Conservation (phyloP, 2,113 vertebrate species). For the Oncorhynchus keta region DNA sequence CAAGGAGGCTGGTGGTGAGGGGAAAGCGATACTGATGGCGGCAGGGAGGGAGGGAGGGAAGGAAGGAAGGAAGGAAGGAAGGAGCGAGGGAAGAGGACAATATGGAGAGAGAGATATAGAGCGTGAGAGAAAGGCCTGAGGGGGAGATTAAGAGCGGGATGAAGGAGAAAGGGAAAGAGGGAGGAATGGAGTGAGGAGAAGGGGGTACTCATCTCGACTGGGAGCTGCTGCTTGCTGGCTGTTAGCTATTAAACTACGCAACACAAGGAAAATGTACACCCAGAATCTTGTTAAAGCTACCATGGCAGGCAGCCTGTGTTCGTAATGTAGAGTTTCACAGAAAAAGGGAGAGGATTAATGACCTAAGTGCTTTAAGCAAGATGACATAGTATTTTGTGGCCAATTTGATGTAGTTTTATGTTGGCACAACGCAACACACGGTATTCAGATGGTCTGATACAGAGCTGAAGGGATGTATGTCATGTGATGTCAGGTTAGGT, state of each 20-base stretch:
- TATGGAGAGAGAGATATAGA: neutral
- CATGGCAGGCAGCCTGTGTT: slow-evolving; percentile 6
- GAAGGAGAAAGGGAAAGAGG: neutral
- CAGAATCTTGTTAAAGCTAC: slow-evolving; percentile 42
- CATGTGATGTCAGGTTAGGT: neutral
- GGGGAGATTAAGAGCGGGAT: slow-evolving; percentile 19
- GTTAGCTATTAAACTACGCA: slow-evolving; percentile 50
- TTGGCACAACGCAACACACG: neutral
- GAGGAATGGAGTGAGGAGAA: neutral
- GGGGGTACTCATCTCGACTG: slow-evolving; percentile 34
- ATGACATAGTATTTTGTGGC: slow-evolving; percentile 38
- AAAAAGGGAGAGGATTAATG: slow-evolving; percentile 32
- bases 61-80: neutral
- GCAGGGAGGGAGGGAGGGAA: neutral
- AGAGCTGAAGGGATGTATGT: slow-evolving; percentile 8
- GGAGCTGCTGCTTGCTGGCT: slow-evolving; percentile 56
- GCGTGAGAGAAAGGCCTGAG: slow-evolving; percentile 19
- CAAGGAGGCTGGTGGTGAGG: slow-evolving; percentile 16
- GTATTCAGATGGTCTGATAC: neutral
- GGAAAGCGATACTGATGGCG: slow-evolving; percentile 20
- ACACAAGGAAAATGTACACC: slow-evolving; percentile 40
- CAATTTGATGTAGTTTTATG: slow-evolving; percentile 33
- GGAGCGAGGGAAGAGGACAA: neutral
- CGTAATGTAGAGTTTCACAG: slow-evolving; percentile 2
- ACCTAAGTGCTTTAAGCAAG: slow-evolving; percentile 39